Base-by-base conservation (phyloP, 2,797 vertebrate genomes). In the Simalia tracyae region DNA sequence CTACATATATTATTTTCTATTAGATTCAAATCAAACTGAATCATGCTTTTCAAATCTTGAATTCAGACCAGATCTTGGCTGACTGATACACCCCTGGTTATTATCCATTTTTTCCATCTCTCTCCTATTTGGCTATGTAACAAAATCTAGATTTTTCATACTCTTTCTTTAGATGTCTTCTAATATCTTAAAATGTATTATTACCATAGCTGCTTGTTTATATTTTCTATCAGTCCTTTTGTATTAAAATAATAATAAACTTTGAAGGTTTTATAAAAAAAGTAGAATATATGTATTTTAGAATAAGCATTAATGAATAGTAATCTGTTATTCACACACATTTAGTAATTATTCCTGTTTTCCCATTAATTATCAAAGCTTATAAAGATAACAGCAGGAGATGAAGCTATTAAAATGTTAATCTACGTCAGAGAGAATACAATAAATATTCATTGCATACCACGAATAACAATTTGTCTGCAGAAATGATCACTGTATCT, bases 401-500 rank as follows among this genome's bases (percentile, higher is more conserved):
- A 4, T 63, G 36, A 81, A 54, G 54, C 42, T 76, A 87, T 94
- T 95, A 92, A 93, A 84, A 86, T 93, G 91, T 90, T 89, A 9
- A 60, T 42, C 5, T 86, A 66, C 31, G 28, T 6, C 46, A 46
- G 81, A 19, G 36, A 63, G 86, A 94, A 92, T 22, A 0, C 89
- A 10, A 89, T 2, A 87, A 10, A 89, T 2, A 87, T 86, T 93
- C 50, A 76, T 31, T 46, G 66, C 76, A 89, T 86, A 26, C 57
- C 76, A 81, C 19, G 1, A 81, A 17, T 56, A 63, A 19, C 92
- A 28, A 28, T 36, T 86, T 92, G 56, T 90, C 63, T 93, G 88
- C 64, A 68, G 59, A 94, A 95, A 93, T 2, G 28, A 95, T 88
- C 90, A 94, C 87, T 28, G 22, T 66, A 54, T 59, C 91, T 94